Evolutionary conservation across 1,140 invertebrate species (phyloP).

Genomic region (Drosophila rhopaloa): DNA sequence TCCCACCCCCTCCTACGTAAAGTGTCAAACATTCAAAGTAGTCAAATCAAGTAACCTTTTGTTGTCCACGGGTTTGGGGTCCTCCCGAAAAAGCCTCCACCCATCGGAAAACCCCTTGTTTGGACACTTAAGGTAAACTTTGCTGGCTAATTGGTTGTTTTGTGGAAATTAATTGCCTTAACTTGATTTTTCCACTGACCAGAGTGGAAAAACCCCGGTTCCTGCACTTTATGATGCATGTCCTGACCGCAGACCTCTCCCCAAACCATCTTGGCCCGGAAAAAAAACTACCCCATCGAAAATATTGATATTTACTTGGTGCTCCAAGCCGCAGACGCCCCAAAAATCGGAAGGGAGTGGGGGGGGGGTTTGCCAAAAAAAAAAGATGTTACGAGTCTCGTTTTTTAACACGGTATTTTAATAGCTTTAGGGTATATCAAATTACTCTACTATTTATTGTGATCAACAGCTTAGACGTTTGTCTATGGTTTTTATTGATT

Average conservation of each 20-base stretch:
- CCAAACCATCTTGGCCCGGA: not conserved
- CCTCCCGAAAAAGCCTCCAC: not conserved
- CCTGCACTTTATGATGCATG: conserved; percentile 80
- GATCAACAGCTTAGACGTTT: too few species aligned
- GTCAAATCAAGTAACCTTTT: conserved; percentile 84
- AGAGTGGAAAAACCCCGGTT: conserved; percentile 15
- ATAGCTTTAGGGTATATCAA: not conserved
- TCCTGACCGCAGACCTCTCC: conserved; percentile 15
- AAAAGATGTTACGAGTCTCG: conserved; percentile 27
- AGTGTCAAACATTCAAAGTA: conserved; percentile 85
- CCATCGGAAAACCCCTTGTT: conserved; percentile 48
- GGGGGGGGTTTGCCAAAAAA: conserved; percentile 13
- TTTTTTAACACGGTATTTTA: conserved; percentile 7
- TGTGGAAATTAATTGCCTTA: conserved; percentile 85
- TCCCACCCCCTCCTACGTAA: conserved; percentile 38
- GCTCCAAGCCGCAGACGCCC: conserved; percentile 71
- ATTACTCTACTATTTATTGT: too few species aligned
- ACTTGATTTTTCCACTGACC: conserved; percentile 74
- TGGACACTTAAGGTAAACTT: conserved; percentile 84
- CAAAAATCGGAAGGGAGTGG: conserved; percentile 15
- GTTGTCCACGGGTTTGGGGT: conserved; percentile 47
- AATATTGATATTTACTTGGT: conserved; percentile 73
- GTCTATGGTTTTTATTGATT: too few species aligned
- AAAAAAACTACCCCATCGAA: conserved; percentile 26
- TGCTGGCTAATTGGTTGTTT: conserved; percentile 84